Conservation (phyloP, 2,113 vertebrate genomes). For the Lepisosteus osseus region DNA sequence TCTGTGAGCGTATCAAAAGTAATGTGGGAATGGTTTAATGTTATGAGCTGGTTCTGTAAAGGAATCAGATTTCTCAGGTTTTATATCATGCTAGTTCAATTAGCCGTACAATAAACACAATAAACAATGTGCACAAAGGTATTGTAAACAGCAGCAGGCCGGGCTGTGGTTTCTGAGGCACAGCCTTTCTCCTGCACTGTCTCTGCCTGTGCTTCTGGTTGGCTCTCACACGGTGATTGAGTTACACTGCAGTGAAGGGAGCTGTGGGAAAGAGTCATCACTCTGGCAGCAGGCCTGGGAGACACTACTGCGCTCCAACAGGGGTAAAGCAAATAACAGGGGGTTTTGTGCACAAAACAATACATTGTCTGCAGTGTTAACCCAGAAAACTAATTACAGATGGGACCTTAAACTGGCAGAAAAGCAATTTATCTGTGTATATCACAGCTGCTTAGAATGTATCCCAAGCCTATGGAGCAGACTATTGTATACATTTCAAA, state of each 20-base stretch:
- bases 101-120: constrained; percentile 37
- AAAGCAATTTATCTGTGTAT: constrained; percentile 1
- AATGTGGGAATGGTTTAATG: constrained; percentile 36
- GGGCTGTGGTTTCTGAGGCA: constrained; percentile 7
- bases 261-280: constrained; percentile 59
- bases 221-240: constrained; percentile 61
- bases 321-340: constrained; percentile 44
- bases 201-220: constrained; percentile 44
- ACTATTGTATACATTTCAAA: too few relatives aligned
- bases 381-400: constrained; percentile 34
- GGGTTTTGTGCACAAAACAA: constrained; percentile 34
- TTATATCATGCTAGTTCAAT: constrained; percentile 38
- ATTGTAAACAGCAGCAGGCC: constrained; percentile 18
- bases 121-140: constrained; percentile 32
- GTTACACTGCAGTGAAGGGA: constrained; percentile 56
- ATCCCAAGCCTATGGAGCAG: not conserved
- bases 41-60: constrained; percentile 17
- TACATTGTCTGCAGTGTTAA: constrained; percentile 40
- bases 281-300: constrained; percentile 45
- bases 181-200: constrained; percentile 30
- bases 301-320: constrained; percentile 29
- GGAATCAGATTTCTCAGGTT: constrained; percentile 30
- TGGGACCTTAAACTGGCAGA: constrained; percentile 27
- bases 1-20: constrained; percentile 12
- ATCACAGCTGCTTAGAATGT: not conserved